Conservation (phyloP, 2,113 vertebrate genomes). For the Sciurus niger region DNA sequence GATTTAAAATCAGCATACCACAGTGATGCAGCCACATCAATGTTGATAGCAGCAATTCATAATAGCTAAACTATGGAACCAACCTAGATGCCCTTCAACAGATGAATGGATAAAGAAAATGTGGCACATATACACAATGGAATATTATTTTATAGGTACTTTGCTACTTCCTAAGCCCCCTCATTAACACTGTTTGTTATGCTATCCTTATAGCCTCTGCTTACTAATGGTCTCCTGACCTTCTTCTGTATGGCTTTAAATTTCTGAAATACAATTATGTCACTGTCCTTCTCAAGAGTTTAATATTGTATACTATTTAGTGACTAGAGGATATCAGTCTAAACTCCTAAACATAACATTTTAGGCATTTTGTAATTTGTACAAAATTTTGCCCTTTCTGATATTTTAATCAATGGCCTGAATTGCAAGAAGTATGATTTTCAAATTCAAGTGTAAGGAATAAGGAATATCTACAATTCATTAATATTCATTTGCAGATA, state of each 20-base stretch:
- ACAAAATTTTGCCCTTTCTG: conserved; percentile 44
- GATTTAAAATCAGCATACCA: too few relatives aligned
- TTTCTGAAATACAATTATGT: conserved; percentile 44
- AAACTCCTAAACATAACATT: conserved; percentile 31
- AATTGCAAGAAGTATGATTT: conserved; percentile 43
- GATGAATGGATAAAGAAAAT: too few relatives aligned
- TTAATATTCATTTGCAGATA: conserved; percentile 6
- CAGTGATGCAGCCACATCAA: too few relatives aligned
- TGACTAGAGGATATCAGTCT: conserved; percentile 58
- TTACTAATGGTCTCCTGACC: neutral
- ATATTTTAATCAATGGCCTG: conserved; percentile 52
- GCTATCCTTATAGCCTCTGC: neutral
- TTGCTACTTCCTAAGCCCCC: neutral
- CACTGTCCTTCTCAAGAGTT: conserved; percentile 32
- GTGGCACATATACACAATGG: too few relatives aligned
- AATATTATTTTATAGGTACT: too few relatives aligned
- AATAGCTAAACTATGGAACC: too few relatives aligned
- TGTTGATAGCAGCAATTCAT: too few relatives aligned
- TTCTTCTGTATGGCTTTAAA: neutral
- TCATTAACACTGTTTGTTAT: neutral
- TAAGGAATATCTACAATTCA: conserved; percentile 48
- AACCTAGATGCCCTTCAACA: too few relatives aligned
- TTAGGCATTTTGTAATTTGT: conserved; percentile 55
- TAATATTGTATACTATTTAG: neutral
- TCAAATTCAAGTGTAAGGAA: conserved; percentile 53